Evolutionary conservation across 2,113 vertebrate genomes (phyloP), one percentile per base, ranked within the genome.

Genomic region (Cisticola juncidis): DNA sequence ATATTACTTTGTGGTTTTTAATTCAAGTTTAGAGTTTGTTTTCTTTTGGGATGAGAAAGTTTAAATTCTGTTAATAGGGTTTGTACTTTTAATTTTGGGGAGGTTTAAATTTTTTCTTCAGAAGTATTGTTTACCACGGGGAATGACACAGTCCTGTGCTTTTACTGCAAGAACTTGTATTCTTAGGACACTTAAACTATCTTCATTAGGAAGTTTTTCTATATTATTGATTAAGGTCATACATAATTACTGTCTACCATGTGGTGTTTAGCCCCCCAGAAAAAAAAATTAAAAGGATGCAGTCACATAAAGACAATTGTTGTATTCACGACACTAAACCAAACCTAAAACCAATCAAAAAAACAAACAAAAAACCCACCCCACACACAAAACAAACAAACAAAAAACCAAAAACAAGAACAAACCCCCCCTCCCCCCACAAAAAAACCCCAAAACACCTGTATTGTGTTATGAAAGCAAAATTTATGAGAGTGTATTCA

Each of bases 201-300:
- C 53, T 93, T 95, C 74, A 54, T 24, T 91, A 76, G 78, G 25
- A 72, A 93, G 48, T 42, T 96, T 45, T 91, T 72, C 66, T 96
- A 70, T 90, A 96, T 94, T 94, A 97, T 95, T 95, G 33, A 96
- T 90, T 77, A 92, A 86, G 42, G 88, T 81, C 35, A 86, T 96
- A 35, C 94, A 79, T 97, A 96, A 97, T 97, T 97, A 80, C 86
- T 96, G 62, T 74, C 57, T 42, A 84, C 36, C 53, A 79, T 95
- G 87, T 95, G 85, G 62, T 51, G 74, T 84, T 96, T 78, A 87
- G 58, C 14, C 10, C 61, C 25, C 24, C 83, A 84, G 77, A 31
- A 92, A 20, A 22, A 56, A 20, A 0, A 88, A 86, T 53, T 17
- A 92, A 94, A 68, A 78, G 6, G 14, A 96, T 7, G 4, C 26